Evolutionary conservation across 2,888 invertebrate species (phyloP), one percentile per base, ranked within the genome.

Genomic region (Psylliodes chrysocephalus): DNA sequence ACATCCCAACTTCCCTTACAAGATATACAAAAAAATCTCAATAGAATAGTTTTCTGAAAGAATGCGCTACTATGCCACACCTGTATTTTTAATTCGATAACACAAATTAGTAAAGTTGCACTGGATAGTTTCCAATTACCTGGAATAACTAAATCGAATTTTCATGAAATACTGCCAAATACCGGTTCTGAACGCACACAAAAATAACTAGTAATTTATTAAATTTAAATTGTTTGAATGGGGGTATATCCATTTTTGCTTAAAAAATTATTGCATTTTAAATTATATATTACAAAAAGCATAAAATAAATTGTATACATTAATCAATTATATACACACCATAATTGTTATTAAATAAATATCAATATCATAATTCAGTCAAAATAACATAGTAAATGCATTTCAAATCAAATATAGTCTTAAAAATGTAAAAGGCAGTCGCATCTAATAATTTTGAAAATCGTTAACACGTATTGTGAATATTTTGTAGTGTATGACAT

Each of bases 261-360:
- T 54, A 30, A 46, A 55, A 44, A 7, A 55, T 46, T 46, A 55
- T 33, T 46, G 55, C 55, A 55, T 33, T 12, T 55, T 44, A 55
- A 55, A 55, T 55, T 55, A 55, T 55, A 55, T 55, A 55, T 19
- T 55, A 55, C 54, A 55, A 55, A 55, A 44, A 55, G 54, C 54
- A 30, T 55, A 55, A 30, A 55, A 53, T 38, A 33, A 53, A 40
- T 12, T 42, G 44, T 55, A 55, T 40, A 55, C 42, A 55, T 40
- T 40, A 53, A 53, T 12, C 28, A 44, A 42, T 22, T 44, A 55
- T 55, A 55, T 42, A 54, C 17, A 54, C 19, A 38, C 15, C 33
- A n/a, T 30, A 30, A 18, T 10, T 4, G 28, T 30, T 44, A 55
- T 33, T 33, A 30, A 55, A 55, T 44, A 33, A 55, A 55, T 55